A percentile compares a stretch with the other conserved stretches of the same genome.
These are phyloP conservation scores for Pseudomugil tenellus DNA, from an alignment of 2,797 vertebrate genomes.

Conservation along the genomic window DNA sequence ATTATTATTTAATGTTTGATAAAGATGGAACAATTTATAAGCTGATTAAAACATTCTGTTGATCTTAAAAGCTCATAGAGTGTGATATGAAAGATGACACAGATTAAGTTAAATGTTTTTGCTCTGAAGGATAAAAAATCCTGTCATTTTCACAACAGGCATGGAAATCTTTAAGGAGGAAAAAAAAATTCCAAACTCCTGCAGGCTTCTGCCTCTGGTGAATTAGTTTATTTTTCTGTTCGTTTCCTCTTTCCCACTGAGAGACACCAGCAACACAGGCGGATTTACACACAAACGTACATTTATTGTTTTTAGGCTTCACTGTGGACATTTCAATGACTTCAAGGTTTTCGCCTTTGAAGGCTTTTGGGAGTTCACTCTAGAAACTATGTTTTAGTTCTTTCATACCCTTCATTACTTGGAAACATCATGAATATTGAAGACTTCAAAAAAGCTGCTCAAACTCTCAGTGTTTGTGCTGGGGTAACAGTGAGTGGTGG, in stretches of 20 bases:
- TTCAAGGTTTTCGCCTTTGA: constrained; percentile 4
- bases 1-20: constrained; percentile 13
- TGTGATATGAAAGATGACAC: constrained; percentile 12
- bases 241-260: constrained; percentile 29
- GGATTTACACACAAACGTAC: constrained; percentile 6
- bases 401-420: constrained; percentile 32
- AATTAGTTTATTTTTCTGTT: constrained; percentile 37
- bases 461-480: constrained; percentile 4
- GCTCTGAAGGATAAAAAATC: constrained; percentile 13
- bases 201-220: constrained; percentile 39
- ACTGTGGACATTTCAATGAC: constrained; percentile 24
- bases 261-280: constrained; percentile 20
- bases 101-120: constrained; percentile 5
- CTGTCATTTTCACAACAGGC: constrained; percentile 30
- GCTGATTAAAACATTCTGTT: background rate
- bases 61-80: background rate
- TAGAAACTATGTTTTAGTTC: constrained; percentile 17
- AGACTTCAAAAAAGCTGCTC: constrained; percentile 18
- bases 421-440: constrained; percentile 23
- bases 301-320: constrained; percentile 29
- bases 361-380: constrained; percentile 36
- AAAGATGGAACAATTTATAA: background rate
- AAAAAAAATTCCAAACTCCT: constrained; percentile 32
- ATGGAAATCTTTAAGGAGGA: constrained; percentile 51
- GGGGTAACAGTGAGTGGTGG: constrained; percentile 18